phyloP scores from a whole-genome alignment of 1,140 invertebrate genomes.

The Cecropterus lyciades region DNA sequence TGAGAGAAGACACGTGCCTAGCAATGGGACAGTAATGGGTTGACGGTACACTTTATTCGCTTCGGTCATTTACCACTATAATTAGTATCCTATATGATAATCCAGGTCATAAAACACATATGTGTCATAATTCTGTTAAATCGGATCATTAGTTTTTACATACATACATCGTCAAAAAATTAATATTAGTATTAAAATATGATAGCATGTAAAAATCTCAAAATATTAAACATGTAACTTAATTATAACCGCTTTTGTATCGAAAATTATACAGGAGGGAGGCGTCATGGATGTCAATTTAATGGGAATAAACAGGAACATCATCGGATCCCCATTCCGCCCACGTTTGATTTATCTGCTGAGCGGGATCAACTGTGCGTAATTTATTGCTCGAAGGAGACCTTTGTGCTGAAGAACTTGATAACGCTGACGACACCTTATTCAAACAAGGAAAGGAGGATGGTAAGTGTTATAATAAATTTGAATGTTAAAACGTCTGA shows the following conservation, averaged over 20 bases:
- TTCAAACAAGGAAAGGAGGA: slow-evolving; percentile 1
- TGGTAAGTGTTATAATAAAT: slow-evolving; percentile 3
- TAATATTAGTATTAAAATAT: no score
- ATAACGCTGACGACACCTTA: slow-evolving; percentile 46
- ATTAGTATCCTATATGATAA: no score
- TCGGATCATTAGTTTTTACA: no score
- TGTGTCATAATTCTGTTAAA: no score
- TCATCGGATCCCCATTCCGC: slow-evolving; percentile 66
- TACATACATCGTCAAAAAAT: no score
- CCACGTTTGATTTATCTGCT: slow-evolving; percentile 73
- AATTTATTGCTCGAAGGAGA: slow-evolving; percentile 61
- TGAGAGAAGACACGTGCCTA: no score
- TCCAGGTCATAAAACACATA: no score
- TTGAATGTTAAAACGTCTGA: no score
- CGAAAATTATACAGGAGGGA: not conserved
- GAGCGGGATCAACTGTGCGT: slow-evolving; percentile 64
- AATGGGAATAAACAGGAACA: slow-evolving; percentile 60
- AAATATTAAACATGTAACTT: not conserved
- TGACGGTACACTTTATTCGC: no score
- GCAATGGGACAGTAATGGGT: no score
- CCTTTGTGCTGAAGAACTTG: slow-evolving; percentile 53
- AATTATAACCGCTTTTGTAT: not conserved
- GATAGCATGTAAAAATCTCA: no score
- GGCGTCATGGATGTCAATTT: slow-evolving; percentile 28
- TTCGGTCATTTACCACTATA: no score